A percentile compares a stretch with the other conserved stretches of the same genome.
These are phyloP conservation scores for Lepidurus couesii DNA, from an alignment of 1,140 invertebrate species.

Conservation along the genomic window DNA sequence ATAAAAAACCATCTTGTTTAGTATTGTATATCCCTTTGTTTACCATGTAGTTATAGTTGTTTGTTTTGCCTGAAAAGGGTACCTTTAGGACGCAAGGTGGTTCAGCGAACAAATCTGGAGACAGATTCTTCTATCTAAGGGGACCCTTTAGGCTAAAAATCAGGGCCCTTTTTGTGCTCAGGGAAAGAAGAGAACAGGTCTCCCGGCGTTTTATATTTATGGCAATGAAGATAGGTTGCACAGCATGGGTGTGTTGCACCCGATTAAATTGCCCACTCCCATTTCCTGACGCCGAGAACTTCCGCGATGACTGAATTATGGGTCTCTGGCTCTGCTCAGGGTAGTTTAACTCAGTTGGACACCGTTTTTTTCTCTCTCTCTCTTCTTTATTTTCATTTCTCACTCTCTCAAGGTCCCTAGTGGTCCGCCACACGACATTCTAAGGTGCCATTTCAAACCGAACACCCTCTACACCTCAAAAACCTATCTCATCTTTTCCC, in stretches of 20 bases:
- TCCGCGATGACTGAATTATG: constrained; percentile 10
- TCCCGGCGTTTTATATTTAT: constrained; percentile 8
- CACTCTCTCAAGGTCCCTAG: not conserved
- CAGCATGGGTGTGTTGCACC: constrained; percentile 13
- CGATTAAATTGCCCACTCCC: not conserved
- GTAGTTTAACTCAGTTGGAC: not conserved
- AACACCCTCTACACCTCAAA: not conserved
- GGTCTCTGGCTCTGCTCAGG: not conserved
- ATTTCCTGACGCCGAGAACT: constrained; percentile 8
- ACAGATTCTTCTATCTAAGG: not conserved
- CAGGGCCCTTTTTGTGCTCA: not conserved
- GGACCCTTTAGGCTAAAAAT: not conserved
- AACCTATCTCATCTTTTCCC: not conserved
- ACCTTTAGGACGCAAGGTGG: too few relatives aligned
- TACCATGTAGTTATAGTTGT: too few relatives aligned
- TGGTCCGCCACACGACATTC: not conserved
- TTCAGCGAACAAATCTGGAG: not conserved
- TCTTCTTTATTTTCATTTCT: not conserved
- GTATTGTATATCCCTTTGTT: too few relatives aligned
- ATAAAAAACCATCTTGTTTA: too few relatives aligned
- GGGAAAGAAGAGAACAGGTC: not conserved
- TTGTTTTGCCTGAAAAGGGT: too few relatives aligned
- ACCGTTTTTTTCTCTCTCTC: not conserved
- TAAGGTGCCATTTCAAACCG: not conserved
- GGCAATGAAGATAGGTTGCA: constrained; percentile 16